Evolutionary conservation across 1,140 invertebrate species (phyloP).

Genomic region (Lepidurus couesii): DNA sequence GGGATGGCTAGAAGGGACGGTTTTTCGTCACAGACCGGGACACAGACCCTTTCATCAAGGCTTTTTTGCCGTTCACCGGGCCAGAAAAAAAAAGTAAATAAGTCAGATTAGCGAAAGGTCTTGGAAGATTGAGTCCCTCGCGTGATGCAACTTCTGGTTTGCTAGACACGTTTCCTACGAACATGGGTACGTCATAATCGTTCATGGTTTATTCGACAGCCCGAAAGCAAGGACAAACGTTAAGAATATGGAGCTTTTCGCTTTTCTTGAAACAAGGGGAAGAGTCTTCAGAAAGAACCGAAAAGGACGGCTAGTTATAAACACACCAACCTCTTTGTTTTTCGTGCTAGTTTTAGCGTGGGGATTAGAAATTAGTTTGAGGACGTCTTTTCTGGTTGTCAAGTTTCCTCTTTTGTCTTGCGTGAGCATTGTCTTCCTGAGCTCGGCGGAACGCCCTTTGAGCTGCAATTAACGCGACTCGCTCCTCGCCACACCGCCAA

Average conservation of each 20-base stretch:
- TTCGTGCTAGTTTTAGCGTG: too few species aligned
- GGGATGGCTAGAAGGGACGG: constrained; percentile 7
- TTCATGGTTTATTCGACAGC: background rate
- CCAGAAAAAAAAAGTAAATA: background rate
- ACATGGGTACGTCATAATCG: background rate
- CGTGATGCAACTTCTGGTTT: background rate
- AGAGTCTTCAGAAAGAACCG: too few species aligned
- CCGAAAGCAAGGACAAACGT: background rate
- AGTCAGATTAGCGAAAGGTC: background rate
- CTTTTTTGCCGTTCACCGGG: background rate
- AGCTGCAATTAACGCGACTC: constrained; percentile 10
- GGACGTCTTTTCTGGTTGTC: too few species aligned
- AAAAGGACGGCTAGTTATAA: too few species aligned
- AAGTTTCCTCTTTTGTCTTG: too few species aligned
- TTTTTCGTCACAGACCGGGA: background rate
- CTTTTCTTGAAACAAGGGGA: too few species aligned
- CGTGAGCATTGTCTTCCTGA: too few species aligned
- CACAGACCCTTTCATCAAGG: background rate
- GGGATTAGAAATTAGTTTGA: too few species aligned
- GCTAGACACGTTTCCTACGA: background rate
- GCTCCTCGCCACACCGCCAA: background rate
- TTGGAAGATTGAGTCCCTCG: background rate
- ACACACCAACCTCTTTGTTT: too few species aligned
- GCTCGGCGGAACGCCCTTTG: background rate
- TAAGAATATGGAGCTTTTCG: too few species aligned